Evolutionary conservation across 1,140 invertebrate species (phyloP), one percentile per base, ranked within the genome.

Genomic region (Danaus plexippus): DNA sequence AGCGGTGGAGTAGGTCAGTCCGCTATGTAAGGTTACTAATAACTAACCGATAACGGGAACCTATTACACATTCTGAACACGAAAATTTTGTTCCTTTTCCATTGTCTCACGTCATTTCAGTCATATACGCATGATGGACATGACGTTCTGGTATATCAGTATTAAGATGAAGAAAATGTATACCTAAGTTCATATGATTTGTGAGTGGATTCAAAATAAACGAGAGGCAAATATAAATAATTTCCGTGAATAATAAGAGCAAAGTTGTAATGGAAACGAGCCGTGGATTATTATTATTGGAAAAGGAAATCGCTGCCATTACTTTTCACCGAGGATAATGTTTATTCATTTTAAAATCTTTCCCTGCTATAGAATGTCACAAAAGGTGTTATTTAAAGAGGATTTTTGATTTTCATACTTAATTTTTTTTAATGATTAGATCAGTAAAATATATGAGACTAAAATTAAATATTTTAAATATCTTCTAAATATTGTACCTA

Each of bases 21-120:
- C 42, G 22, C 46, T 54, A 48, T 47, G 40, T 49, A 32, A 32
- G 15, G 13, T 49, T 49, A 32, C 52, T 55, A 54, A 51, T 54
- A 52, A 43, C 47, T 22, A 18, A 15, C 32, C 52, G 51, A 47
- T 60, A 60, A 60, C 58, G 47, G 58, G 50, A 47, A 51, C 45
- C 47, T 59, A 43, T 53, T 68, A 60, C 43, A 32, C 43, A 62
- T 60, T 43, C 63, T 44, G 15, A 6, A 50, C 57, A 62, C 54
- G 57, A 44, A 59, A 32, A 11, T 44, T 32, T 32, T 40, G 40
- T 43, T 48, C 9, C 12, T 41, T 49, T 42, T 50, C 63, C 66
- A 58, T 49, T 53, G 48, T 43, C 9, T 32, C 9, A 42, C 44
- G 47, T 44, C 12, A 49, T 57, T 42, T 32, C 22, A 32, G 22